Evolutionary conservation across 2,888 invertebrate species (phyloP).

Genomic region (Noctuana brunneofusca): DNA sequence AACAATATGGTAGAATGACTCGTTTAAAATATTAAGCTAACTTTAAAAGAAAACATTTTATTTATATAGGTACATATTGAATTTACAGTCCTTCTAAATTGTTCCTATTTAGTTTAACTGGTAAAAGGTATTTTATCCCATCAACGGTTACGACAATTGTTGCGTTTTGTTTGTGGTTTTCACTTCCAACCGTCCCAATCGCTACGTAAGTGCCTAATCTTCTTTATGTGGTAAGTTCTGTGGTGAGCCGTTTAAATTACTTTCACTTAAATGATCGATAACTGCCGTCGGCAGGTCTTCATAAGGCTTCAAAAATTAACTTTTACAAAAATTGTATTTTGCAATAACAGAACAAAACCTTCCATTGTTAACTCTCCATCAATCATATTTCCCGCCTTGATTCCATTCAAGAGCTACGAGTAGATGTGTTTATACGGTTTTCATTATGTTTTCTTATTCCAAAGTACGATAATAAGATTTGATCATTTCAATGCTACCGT

Average conservation of each 20-base stretch:
- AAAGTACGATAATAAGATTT: background rate
- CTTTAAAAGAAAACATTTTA: too few relatives aligned
- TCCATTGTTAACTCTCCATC: background rate
- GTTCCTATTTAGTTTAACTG: slow-evolving; percentile 15
- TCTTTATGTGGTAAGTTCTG: slow-evolving; percentile 41
- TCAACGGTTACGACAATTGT: slow-evolving; percentile 33
- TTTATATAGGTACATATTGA: background rate
- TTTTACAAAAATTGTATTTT: slow-evolving; percentile 18
- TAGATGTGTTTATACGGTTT: background rate
- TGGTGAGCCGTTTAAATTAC: slow-evolving; percentile 60
- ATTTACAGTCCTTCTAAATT: background rate
- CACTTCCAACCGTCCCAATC: slow-evolving; percentile 33
- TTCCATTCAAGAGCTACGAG: background rate
- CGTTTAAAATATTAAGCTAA: too few relatives aligned
- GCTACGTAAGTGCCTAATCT: slow-evolving; percentile 33
- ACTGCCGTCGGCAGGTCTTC: slow-evolving; percentile 41
- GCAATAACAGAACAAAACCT: background rate
- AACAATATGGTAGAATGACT: too few relatives aligned
- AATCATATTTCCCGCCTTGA: slow-evolving; percentile 15
- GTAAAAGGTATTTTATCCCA: slow-evolving; percentile 32
- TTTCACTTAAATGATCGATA: slow-evolving; percentile 61
- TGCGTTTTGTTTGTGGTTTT: slow-evolving; percentile 34
- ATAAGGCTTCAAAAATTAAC: slow-evolving; percentile 21
- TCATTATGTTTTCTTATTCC: background rate
- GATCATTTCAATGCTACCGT: background rate